Conservation (phyloP, 2,888 invertebrate species). For the Prostheceraeus crozeri region DNA sequence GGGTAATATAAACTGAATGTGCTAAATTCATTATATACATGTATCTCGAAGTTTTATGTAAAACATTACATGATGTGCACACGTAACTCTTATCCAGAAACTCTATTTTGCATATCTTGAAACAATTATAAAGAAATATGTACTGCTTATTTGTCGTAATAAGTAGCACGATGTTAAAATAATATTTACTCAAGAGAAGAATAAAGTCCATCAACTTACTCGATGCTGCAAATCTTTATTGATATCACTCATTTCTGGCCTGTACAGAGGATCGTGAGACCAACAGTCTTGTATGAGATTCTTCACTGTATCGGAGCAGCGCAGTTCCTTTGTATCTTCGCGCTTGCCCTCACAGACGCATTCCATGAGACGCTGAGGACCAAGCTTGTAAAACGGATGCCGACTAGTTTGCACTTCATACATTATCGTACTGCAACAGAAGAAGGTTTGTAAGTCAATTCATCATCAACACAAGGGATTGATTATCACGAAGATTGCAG, state of each 20-base stretch:
- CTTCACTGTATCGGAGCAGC: slow-evolving; percentile 41
- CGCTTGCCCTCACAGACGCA: slow-evolving; percentile 34
- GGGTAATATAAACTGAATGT: too few species aligned
- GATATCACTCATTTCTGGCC: slow-evolving; percentile 52
- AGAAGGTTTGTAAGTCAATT: too few species aligned
- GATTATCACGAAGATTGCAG: too few species aligned
- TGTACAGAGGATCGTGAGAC: slow-evolving; percentile 46
- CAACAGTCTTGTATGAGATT: slow-evolving; percentile 53
- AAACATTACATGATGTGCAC: too few species aligned
- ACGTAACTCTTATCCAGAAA: too few species aligned
- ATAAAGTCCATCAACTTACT: slow-evolving; percentile 36
- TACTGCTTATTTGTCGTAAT: too few species aligned
- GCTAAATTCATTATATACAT: too few species aligned
- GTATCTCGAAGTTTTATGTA: too few species aligned
- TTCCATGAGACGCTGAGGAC: slow-evolving; percentile 14
- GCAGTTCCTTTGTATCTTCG: slow-evolving; percentile 29
- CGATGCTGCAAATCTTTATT: slow-evolving; percentile 50
- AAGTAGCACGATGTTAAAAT: too few species aligned
- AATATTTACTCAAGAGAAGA: background rate
- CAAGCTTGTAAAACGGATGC: slow-evolving; percentile 31
- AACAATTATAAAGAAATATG: too few species aligned
- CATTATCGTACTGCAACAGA: slow-evolving; percentile 32
- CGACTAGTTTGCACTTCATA: slow-evolving; percentile 34
- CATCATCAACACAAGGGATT: too few species aligned
- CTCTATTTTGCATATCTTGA: too few species aligned